Conservation (phyloP, 2,888 invertebrate genomes). For the Timandra comae region DNA sequence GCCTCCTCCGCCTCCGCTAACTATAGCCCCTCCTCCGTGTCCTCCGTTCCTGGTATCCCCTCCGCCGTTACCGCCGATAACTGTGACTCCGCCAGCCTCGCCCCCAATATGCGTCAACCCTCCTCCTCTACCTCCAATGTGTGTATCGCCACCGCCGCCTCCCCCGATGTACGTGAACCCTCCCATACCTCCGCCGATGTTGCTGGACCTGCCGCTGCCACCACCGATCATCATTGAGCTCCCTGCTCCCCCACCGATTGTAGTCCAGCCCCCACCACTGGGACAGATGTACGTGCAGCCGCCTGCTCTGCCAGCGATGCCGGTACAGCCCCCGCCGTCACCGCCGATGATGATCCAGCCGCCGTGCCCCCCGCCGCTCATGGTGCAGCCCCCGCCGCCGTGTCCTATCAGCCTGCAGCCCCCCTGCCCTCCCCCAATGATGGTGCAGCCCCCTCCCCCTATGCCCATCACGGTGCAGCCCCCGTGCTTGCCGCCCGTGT, state of each 20-base stretch:
- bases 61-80: slow-evolving; percentile 45
- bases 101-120: slow-evolving; percentile 53
- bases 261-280: slow-evolving; percentile 57
- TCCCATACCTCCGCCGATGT: slow-evolving; percentile 42
- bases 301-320: slow-evolving; percentile 55
- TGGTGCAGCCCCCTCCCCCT: slow-evolving; percentile 53
- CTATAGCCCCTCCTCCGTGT: slow-evolving; percentile 37
- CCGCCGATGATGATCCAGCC: slow-evolving; percentile 61
- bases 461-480: slow-evolving; percentile 53
- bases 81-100: slow-evolving; percentile 39
- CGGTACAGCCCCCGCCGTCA: slow-evolving; percentile 53
- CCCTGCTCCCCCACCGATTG: slow-evolving; percentile 54
- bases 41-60: slow-evolving; percentile 42
- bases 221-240: slow-evolving; percentile 55
- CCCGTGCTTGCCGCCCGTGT: slow-evolving; percentile 50
- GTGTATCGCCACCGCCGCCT: slow-evolving; percentile 43
- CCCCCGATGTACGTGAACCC: slow-evolving; percentile 51
- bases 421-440: slow-evolving; percentile 50
- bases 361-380: slow-evolving; percentile 46
- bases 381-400: slow-evolving; percentile 51
- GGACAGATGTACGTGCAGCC: slow-evolving; percentile 56
- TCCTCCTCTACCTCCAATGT: slow-evolving; percentile 50
- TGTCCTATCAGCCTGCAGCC: slow-evolving; percentile 54
- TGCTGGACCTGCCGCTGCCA: slow-evolving; percentile 43
- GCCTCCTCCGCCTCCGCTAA: slow-evolving; percentile 48